Evolutionary conservation across 2,888 invertebrate species (phyloP).

Genomic region (Monopis laevigella): DNA sequence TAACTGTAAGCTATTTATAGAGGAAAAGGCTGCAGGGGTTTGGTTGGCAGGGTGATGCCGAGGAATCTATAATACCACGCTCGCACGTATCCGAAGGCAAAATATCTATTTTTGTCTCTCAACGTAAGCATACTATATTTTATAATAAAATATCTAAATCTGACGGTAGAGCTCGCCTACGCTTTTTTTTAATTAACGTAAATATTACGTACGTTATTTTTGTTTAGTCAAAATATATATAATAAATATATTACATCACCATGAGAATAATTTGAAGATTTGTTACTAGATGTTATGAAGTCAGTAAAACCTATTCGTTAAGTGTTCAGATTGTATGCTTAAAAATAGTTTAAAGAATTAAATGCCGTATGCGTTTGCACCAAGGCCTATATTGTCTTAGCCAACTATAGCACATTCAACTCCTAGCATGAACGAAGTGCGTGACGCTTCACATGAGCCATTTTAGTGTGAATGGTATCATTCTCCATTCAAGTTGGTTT

Average conservation of each 20-base stretch:
- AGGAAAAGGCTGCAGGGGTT: constrained; percentile 22
- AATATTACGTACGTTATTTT: too few species aligned
- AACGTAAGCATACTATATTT: too few species aligned
- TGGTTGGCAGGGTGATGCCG: not conserved
- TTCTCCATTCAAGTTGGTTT: constrained; percentile 2
- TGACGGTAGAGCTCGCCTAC: too few species aligned
- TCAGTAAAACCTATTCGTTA: constrained; percentile 1
- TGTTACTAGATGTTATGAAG: constrained; percentile 6
- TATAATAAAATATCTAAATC: too few species aligned
- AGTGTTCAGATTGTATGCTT: too few species aligned
- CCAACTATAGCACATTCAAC: not conserved
- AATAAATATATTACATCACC: constrained; percentile 9
- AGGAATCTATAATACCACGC: constrained; percentile 7
- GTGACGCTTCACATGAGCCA: constrained; percentile 30
- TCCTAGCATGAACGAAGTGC: constrained; percentile 24
- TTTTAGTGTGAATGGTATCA: constrained; percentile 40
- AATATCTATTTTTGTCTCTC: constrained; percentile 4
- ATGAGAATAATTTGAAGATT: constrained; percentile 4
- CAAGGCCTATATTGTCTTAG: not conserved
- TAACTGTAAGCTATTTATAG: constrained; percentile 49
- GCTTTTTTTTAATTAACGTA: too few species aligned
- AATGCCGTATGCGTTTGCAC: not conserved
- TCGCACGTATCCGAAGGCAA: constrained; percentile 1
- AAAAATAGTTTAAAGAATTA: not conserved
- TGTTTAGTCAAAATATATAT: too few species aligned